phyloP scores from a whole-genome alignment of 2,888 invertebrate species.

The Eristalinus sepulchralis region DNA sequence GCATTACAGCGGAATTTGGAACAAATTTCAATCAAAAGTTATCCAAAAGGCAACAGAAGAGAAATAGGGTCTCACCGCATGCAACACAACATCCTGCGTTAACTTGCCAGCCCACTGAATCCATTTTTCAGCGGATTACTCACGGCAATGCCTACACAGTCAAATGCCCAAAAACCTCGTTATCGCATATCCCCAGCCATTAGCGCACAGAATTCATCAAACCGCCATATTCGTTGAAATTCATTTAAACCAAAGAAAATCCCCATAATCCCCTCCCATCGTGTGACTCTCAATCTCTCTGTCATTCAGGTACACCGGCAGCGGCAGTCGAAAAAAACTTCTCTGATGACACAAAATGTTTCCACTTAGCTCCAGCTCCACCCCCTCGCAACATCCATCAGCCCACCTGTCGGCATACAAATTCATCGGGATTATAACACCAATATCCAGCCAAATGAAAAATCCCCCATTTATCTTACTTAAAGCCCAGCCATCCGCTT shows the following conservation, averaged over 20 bases:
- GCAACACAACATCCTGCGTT: too few species aligned
- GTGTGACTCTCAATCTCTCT: background rate
- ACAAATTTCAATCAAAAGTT: too few species aligned
- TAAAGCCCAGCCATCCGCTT: background rate
- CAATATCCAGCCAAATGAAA: background rate
- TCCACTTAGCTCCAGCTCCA: background rate
- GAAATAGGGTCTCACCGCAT: too few species aligned
- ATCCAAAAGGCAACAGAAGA: too few species aligned
- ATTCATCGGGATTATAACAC: background rate
- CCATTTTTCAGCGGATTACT: background rate
- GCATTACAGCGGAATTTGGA: too few species aligned
- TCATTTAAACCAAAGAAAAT: background rate
- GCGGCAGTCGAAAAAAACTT: background rate
- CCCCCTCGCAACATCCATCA: slow-evolving; percentile 3
- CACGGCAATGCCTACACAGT: background rate
- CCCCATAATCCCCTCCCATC: background rate
- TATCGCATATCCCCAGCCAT: background rate
- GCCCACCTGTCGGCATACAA: background rate
- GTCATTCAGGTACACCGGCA: background rate
- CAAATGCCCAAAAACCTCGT: background rate
- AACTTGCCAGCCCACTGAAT: background rate
- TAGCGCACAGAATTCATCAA: background rate
- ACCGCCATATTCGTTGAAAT: background rate
- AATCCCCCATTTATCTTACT: slow-evolving; percentile 29
- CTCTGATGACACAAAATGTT: slow-evolving; percentile 12